Evolutionary conservation across 2,888 invertebrate species (phyloP).

Genomic region (Dromius quadrimaculatus): DNA sequence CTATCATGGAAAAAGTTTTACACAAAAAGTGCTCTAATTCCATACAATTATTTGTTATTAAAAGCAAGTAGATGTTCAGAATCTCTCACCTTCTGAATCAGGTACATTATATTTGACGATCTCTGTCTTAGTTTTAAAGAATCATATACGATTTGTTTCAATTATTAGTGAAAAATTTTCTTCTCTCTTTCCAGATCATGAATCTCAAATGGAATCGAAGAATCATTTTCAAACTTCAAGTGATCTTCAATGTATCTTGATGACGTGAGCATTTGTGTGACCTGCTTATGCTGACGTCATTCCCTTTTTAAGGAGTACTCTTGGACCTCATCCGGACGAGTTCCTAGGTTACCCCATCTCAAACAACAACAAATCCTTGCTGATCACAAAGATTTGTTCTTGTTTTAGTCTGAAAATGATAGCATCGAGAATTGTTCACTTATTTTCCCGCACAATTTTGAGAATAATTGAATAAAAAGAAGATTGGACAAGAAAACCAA

Average conservation of each 20-base stretch:
- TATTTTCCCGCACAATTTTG: conserved; percentile 28
- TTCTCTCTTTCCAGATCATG: conserved; percentile 21
- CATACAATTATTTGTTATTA: no score
- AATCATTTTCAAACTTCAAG: conserved; percentile 33
- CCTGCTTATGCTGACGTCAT: conserved; percentile 41
- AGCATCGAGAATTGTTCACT: conserved; percentile 1
- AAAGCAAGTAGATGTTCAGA: no score
- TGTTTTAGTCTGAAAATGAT: conserved; percentile 27
- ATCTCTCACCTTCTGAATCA: no score
- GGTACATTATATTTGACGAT: no score
- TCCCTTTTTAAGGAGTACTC: conserved; percentile 19
- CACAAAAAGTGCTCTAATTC: no score
- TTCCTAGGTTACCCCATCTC: conserved; percentile 30
- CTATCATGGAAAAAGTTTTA: no score
- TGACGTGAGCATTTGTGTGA: conserved; percentile 43
- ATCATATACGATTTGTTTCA: no score
- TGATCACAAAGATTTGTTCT: conserved; percentile 40
- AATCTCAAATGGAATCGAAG: conserved; percentile 7
- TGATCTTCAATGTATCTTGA: conserved; percentile 1
- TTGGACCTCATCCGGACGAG: conserved; percentile 31
- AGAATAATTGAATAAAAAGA: conserved; percentile 1
- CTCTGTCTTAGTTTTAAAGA: no score
- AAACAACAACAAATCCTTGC: conserved; percentile 4
- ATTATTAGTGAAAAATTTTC: no score
- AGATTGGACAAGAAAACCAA: not conserved